These are phyloP conservation scores for Neodon shergylaensis DNA, from an alignment of 2,113 vertebrate genomes.

Conservation along the genomic window DNA sequence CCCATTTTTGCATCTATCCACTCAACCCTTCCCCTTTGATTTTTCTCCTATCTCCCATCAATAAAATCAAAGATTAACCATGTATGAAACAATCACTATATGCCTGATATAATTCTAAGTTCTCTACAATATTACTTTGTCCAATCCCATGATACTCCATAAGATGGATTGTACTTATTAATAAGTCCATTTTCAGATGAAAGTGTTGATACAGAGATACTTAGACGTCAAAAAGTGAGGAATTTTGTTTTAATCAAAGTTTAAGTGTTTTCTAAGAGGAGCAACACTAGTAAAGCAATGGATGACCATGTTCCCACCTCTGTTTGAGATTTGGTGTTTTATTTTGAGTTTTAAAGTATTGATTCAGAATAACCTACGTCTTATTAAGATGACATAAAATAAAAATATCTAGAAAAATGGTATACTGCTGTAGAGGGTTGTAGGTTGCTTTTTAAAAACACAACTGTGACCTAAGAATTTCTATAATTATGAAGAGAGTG, in stretches of 20 bases:
- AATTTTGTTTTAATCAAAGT: not conserved
- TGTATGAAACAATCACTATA: not conserved
- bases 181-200: not conserved
- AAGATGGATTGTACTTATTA: not conserved
- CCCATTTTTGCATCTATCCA: not conserved
- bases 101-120: not conserved
- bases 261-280: not conserved
- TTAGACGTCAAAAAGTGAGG: constrained; percentile 14
- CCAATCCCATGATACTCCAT: not conserved
- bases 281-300: not conserved
- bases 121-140: not conserved
- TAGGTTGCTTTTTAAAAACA: not conserved
- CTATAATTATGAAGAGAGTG: not conserved
- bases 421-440: not conserved
- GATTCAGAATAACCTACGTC: not conserved
- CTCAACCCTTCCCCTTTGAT: not conserved
- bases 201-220: not conserved
- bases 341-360: not conserved
- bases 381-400: not conserved
- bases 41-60: not conserved
- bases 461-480: not conserved
- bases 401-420: not conserved
- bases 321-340: not conserved
- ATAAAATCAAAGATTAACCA: not conserved
- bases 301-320: not conserved